Percentiles rank a stretch among this genome's conserved stretches.
Conservation (phyloP, 2,113 vertebrate species). For the Pteruthius melanotis region DNA sequence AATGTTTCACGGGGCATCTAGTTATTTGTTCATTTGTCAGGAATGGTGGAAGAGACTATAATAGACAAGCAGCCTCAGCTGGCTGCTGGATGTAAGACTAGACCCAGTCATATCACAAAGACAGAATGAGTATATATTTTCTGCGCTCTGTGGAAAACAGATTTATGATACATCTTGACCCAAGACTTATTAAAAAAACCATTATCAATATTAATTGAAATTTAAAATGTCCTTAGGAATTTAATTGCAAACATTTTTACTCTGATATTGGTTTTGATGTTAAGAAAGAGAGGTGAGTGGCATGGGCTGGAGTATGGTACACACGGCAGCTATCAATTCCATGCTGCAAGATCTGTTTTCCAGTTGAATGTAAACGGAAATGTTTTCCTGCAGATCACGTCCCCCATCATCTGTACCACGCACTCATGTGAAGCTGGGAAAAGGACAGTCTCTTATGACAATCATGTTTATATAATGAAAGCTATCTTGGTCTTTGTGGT, state of each 20-base stretch:
- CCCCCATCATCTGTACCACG: not conserved
- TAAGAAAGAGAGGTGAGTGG: conserved; percentile 14
- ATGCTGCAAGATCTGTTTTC: not conserved
- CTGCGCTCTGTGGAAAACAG: conserved; percentile 62
- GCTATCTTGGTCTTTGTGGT: not conserved
- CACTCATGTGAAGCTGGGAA: not conserved
- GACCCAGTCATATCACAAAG: conserved; percentile 51
- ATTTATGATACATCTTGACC: conserved; percentile 76
- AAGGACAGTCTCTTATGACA: not conserved
- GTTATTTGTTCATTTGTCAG: conserved; percentile 71
- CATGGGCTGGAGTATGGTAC: not conserved
- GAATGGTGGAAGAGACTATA: conserved; percentile 56
- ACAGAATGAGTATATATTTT: conserved; percentile 43
- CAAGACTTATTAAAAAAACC: conserved; percentile 67
- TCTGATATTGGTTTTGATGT: conserved; percentile 54
- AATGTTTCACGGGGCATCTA: conserved; percentile 56
- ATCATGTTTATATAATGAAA: not conserved
- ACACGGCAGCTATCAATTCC: conserved; percentile 40
- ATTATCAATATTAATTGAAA: conserved; percentile 73
- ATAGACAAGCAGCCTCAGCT: conserved; percentile 74
- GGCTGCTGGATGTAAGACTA: conserved; percentile 57
- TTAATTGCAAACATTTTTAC: conserved; percentile 67
- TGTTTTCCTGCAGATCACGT: not conserved
- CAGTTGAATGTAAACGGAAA: not conserved
- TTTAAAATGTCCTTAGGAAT: conserved; percentile 63